A percentile compares a stretch with the other conserved stretches of the same genome.
Conservation (phyloP, 2,113 vertebrate genomes). For the Edolisoma coerulescens region DNA sequence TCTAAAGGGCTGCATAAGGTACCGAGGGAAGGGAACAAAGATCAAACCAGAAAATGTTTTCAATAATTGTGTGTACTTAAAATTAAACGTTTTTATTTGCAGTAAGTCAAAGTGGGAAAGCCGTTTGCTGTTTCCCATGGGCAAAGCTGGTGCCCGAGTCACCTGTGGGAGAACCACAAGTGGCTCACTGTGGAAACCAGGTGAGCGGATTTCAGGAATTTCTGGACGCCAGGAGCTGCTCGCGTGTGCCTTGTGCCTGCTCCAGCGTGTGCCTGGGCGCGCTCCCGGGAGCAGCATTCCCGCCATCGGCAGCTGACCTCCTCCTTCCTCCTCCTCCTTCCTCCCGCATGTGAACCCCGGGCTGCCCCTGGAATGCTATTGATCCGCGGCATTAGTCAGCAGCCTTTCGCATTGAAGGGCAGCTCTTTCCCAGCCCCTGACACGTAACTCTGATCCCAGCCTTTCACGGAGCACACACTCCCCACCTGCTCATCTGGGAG, state of each 20-base stretch:
- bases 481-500: slow-evolving; percentile 71
- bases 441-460: slow-evolving; percentile 7
- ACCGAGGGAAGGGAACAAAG: not conserved
- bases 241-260: not conserved
- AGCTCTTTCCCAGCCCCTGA: slow-evolving; percentile 65
- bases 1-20: not conserved
- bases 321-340: not conserved
- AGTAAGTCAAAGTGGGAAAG: not conserved
- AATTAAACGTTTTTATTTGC: not conserved
- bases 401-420: slow-evolving; percentile 24
- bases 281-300: not conserved
- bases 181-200: not conserved
- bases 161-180: not conserved
- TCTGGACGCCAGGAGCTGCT: not conserved
- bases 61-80: not conserved
- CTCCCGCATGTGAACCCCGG: not conserved
- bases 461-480: slow-evolving; percentile 28
- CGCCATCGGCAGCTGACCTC: not conserved
- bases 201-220: not conserved
- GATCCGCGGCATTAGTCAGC: slow-evolving; percentile 58
- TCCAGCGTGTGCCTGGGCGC: not conserved
- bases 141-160: not conserved
- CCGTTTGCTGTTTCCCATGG: not conserved
- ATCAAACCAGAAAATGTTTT: not conserved
- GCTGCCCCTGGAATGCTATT: slow-evolving; percentile 54